A percentile compares a stretch with the other conserved stretches of the same genome.
phyloP scores from a whole-genome alignment of 2,797 vertebrate genomes.

The Schizothorax lantsangensis region DNA sequence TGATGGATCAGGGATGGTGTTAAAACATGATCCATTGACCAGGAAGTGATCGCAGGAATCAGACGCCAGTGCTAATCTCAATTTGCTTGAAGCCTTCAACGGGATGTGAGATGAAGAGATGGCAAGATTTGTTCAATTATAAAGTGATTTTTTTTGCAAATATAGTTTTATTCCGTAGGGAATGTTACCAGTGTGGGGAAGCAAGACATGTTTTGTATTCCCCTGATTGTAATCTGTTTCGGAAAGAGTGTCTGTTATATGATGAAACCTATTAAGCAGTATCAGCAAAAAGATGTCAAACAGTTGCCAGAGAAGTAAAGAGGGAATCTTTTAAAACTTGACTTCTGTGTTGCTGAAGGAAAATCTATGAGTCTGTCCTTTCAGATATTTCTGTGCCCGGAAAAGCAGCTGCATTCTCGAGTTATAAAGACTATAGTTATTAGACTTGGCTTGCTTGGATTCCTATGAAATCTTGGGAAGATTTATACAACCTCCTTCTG shows the following conservation, averaged over 20 bases:
- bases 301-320: not conserved
- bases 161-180: not conserved
- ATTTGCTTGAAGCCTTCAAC: not conserved
- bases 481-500: conserved; percentile 69
- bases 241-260: conserved; percentile 31
- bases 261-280: conserved; percentile 9
- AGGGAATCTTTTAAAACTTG: not conserved
- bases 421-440: conserved; percentile 73
- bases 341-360: not conserved
- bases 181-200: not conserved
- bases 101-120: conserved; percentile 14
- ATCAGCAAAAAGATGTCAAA: conserved; percentile 18
- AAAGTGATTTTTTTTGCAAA: conserved; percentile 6
- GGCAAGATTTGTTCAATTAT: conserved; percentile 9
- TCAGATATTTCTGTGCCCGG: not conserved
- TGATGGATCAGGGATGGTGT: conserved; percentile 82
- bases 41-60: conserved; percentile 65
- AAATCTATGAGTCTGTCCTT: not conserved
- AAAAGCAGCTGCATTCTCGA: conserved; percentile 57
- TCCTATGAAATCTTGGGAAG: conserved; percentile 63
- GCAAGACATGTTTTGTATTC: conserved; percentile 65
- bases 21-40: conserved; percentile 76
- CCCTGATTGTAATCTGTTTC: not conserved
- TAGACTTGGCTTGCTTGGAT: conserved; percentile 63
- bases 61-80: conserved; percentile 36